Conservation (phyloP, 2,888 invertebrate genomes). For the Stenodema calcarata region DNA sequence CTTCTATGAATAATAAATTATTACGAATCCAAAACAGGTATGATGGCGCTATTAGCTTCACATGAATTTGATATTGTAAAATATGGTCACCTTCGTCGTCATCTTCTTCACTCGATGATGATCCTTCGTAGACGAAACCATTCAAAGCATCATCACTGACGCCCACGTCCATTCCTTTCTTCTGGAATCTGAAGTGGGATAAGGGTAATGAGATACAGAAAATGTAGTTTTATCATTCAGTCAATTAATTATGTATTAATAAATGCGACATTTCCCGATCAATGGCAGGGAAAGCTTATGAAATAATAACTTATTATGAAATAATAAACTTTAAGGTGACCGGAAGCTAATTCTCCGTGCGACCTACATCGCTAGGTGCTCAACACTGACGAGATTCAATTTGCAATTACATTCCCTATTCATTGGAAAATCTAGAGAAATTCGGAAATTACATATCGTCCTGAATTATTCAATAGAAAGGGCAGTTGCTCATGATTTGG, state of each 20-base stretch:
- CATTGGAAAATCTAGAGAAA: not conserved
- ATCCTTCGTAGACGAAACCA: conserved; percentile 75
- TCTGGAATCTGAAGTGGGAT: conserved; percentile 70
- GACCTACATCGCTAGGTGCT: too few species aligned
- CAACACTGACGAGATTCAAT: too few species aligned
- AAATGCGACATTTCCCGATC: too few species aligned
- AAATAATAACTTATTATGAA: too few species aligned
- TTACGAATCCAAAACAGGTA: too few species aligned
- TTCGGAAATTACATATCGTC: not conserved
- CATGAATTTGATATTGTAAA: not conserved
- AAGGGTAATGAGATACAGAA: not conserved
- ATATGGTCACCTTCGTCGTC: conserved; percentile 61
- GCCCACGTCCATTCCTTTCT: conserved; percentile 82
- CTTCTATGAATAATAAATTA: too few species aligned
- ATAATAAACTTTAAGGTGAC: too few species aligned
- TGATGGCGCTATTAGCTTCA: too few species aligned
- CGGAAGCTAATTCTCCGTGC: too few species aligned
- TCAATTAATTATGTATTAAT: too few species aligned
- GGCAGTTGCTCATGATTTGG: not conserved
- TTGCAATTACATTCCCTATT: not conserved
- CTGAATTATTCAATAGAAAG: not conserved
- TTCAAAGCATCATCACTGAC: conserved; percentile 78
- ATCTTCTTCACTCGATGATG: conserved; percentile 73
- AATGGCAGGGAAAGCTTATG: too few species aligned
- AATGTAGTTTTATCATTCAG: too few species aligned